Evolutionary conservation across 2,888 invertebrate genomes (phyloP).

Genomic region (Neoaliturus tenellus): DNA sequence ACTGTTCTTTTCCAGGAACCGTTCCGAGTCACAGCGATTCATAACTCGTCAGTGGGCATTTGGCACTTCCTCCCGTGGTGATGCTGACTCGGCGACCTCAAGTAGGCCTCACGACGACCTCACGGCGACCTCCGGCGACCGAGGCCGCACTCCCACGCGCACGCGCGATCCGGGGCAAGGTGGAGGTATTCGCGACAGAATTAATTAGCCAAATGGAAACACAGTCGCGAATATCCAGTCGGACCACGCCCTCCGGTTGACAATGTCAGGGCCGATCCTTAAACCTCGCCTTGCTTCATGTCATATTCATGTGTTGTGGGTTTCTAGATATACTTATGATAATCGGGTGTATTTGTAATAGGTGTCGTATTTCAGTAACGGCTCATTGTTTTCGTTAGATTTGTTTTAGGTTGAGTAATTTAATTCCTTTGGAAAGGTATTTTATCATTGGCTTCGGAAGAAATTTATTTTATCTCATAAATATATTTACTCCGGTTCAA

Average conservation of each 20-base stretch:
- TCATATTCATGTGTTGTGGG: background rate
- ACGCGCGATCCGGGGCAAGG: conserved; percentile 14
- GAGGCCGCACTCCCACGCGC: background rate
- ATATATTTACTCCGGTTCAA: too few species aligned
- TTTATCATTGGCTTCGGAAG: too few species aligned
- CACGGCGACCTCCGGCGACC: background rate
- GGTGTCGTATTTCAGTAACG: background rate
- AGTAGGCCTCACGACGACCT: background rate
- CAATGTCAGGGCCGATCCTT: conserved; percentile 5
- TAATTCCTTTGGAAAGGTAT: too few species aligned
- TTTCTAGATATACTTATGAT: background rate
- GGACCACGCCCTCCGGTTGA: background rate
- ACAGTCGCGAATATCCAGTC: background rate
- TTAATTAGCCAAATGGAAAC: conserved; percentile 19
- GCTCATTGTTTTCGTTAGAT: background rate
- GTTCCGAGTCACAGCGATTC: background rate
- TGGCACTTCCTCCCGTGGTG: background rate
- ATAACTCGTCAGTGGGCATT: background rate
- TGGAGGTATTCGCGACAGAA: conserved; percentile 13
- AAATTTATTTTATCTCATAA: too few species aligned
- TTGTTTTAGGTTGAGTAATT: background rate
- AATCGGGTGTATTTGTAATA: background rate
- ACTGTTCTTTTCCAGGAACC: background rate
- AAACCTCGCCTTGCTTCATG: background rate
- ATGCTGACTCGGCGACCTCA: background rate